Evolutionary conservation across 1,140 invertebrate genomes (phyloP).

Genomic region (Drosophila bocqueti): DNA sequence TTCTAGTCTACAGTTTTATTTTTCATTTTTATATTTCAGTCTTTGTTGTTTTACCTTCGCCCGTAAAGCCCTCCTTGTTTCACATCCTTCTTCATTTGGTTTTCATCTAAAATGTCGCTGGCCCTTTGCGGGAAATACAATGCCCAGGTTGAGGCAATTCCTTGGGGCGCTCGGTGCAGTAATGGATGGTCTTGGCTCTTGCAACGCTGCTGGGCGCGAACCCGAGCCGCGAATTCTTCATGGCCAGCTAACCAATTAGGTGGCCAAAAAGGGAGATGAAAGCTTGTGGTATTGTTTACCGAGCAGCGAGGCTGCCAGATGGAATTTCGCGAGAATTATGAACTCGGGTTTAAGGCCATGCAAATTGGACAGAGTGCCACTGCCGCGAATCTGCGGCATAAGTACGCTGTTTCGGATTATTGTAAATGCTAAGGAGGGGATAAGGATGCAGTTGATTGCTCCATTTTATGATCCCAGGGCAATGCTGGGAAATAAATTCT

Average conservation of each 20-base stretch:
- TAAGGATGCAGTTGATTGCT: slow-evolving; percentile 31
- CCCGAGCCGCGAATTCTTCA: slow-evolving; percentile 6
- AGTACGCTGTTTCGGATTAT: slow-evolving; percentile 37
- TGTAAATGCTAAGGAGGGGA: slow-evolving; percentile 21
- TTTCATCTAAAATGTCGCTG: slow-evolving; percentile 11
- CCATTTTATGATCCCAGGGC: slow-evolving; percentile 15
- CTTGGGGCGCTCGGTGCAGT: slow-evolving; percentile 22
- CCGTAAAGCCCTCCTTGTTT: not conserved
- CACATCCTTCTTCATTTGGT: slow-evolving; percentile 11
- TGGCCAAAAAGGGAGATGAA: slow-evolving; percentile 1
- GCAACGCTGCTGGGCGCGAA: slow-evolving; percentile 1
- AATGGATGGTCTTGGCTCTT: slow-evolving; percentile 2
- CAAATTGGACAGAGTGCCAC: slow-evolving; percentile 20
- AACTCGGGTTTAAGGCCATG: slow-evolving; percentile 13
- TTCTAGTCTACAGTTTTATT: too few relatives aligned
- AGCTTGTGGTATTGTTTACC: slow-evolving; percentile 6
- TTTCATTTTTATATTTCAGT: not conserved
- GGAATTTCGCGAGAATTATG: slow-evolving; percentile 17
- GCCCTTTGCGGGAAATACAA: slow-evolving; percentile 5
- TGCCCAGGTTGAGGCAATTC: slow-evolving; percentile 23
- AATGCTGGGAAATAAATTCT: not conserved
- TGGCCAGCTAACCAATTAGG: slow-evolving; percentile 24
- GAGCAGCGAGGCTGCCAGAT: slow-evolving; percentile 5
- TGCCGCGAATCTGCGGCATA: slow-evolving; percentile 9
- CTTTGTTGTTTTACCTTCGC: not conserved